These are phyloP conservation scores for Bradysia coprophila DNA, from an alignment of 1,140 invertebrate species.

Conservation along the genomic window DNA sequence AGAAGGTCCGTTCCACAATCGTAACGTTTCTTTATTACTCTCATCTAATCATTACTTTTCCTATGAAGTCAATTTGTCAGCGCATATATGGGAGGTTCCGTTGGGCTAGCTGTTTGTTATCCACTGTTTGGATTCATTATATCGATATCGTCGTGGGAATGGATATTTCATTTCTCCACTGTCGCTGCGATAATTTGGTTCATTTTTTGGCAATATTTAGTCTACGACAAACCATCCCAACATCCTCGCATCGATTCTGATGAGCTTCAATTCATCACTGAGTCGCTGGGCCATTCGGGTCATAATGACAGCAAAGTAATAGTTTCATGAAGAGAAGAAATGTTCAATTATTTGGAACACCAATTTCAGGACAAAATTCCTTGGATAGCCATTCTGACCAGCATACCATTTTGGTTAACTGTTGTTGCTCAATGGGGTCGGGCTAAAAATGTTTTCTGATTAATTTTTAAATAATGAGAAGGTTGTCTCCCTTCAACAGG, in stretches of 20 bases:
- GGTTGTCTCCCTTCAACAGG: too few species aligned
- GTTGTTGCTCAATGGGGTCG: too few species aligned
- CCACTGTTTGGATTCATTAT: constrained; percentile 47
- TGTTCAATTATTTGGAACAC: neutral
- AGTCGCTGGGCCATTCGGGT: constrained; percentile 30
- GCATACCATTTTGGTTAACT: too few species aligned
- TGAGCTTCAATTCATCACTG: constrained; percentile 43
- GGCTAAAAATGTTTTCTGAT: too few species aligned
- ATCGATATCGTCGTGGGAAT: constrained; percentile 45
- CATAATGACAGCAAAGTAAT: constrained; percentile 18
- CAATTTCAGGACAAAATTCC: constrained; percentile 27
- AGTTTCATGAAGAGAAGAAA: neutral
- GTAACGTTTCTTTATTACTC: too few species aligned
- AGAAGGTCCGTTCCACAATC: too few species aligned
- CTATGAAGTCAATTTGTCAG: constrained; percentile 52
- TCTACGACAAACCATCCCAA: constrained; percentile 44
- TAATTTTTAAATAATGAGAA: too few species aligned
- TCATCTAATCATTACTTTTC: too few species aligned
- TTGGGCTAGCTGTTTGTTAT: constrained; percentile 49
- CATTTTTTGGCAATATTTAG: constrained; percentile 37
- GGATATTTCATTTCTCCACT: constrained; percentile 55
- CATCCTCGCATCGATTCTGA: constrained; percentile 54
- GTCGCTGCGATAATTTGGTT: constrained; percentile 45
- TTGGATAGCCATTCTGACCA: too few species aligned
- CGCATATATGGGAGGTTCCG: constrained; percentile 43